Evolutionary conservation across 2,888 invertebrate species (phyloP).

Genomic region (Andrena praecox): DNA sequence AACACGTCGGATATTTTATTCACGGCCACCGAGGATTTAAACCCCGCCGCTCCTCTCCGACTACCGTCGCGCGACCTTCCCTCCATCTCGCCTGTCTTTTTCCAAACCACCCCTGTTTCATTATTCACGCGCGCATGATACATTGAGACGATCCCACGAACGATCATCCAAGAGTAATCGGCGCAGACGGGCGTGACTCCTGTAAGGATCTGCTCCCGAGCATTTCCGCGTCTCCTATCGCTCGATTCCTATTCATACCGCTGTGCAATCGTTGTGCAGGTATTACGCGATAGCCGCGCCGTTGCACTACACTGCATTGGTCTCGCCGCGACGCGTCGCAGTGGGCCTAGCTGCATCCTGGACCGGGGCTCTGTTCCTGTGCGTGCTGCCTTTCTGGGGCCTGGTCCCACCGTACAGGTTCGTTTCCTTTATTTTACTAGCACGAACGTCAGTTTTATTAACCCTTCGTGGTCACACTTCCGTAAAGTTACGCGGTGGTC

Average conservation of each 20-base stretch:
- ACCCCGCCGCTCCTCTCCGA: slow-evolving; percentile 10
- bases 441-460: no score
- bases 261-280: slow-evolving; percentile 78
- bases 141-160: slow-evolving; percentile 16
- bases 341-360: slow-evolving; percentile 90
- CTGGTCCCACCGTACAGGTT: slow-evolving; percentile 86
- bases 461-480: no score
- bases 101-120: slow-evolving; percentile 1
- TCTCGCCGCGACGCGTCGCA: slow-evolving; percentile 90
- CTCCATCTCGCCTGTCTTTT: not conserved
- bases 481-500: no score
- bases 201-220: not conserved
- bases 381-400: slow-evolving; percentile 88
- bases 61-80: slow-evolving; percentile 9
- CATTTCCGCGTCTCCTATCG: not conserved
- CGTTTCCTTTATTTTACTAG: not conserved
- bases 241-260: not conserved
- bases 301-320: slow-evolving; percentile 91
- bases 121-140: slow-evolving; percentile 34
- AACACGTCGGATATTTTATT: slow-evolving; percentile 63
- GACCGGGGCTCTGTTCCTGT: slow-evolving; percentile 88
- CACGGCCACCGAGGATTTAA: slow-evolving; percentile 43
- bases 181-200: no score
- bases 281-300: slow-evolving; percentile 93
- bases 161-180: slow-evolving; percentile 11